These are phyloP conservation scores for Alcis repandata DNA, from an alignment of 2,888 invertebrate species.

Conservation along the genomic window DNA sequence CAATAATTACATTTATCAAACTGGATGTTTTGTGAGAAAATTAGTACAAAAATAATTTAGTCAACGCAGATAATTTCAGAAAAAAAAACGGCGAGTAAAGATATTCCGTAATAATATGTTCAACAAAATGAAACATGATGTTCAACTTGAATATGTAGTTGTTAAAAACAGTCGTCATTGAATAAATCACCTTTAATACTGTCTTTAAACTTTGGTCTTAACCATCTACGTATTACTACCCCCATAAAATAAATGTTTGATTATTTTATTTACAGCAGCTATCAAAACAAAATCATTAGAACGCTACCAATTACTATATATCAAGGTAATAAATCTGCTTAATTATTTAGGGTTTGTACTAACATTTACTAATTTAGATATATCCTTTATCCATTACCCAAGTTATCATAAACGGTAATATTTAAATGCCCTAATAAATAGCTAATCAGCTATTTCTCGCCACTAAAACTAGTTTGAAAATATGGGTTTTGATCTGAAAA, in stretches of 20 bases:
- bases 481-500: background rate
- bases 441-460: background rate
- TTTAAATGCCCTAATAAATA: slow-evolving; percentile 3
- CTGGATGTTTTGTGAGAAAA: too few relatives aligned
- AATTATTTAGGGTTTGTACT: background rate
- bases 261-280: background rate
- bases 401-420: background rate
- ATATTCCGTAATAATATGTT: too few relatives aligned
- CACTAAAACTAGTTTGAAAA: background rate
- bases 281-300: slow-evolving; percentile 3
- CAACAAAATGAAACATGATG: too few relatives aligned
- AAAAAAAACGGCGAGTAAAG: too few relatives aligned
- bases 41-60: too few relatives aligned
- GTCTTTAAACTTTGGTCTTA: too few relatives aligned
- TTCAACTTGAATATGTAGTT: too few relatives aligned
- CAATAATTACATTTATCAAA: too few relatives aligned
- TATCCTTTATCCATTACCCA: slow-evolving; percentile 2
- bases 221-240: too few relatives aligned
- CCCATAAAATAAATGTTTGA: background rate
- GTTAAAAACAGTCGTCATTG: too few relatives aligned
- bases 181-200: too few relatives aligned
- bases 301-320: background rate
- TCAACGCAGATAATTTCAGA: too few relatives aligned
- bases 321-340: background rate
- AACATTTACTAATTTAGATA: background rate